Base-by-base conservation (phyloP, 2,797 vertebrate genomes). In the Decapterus maruadsi region DNA sequence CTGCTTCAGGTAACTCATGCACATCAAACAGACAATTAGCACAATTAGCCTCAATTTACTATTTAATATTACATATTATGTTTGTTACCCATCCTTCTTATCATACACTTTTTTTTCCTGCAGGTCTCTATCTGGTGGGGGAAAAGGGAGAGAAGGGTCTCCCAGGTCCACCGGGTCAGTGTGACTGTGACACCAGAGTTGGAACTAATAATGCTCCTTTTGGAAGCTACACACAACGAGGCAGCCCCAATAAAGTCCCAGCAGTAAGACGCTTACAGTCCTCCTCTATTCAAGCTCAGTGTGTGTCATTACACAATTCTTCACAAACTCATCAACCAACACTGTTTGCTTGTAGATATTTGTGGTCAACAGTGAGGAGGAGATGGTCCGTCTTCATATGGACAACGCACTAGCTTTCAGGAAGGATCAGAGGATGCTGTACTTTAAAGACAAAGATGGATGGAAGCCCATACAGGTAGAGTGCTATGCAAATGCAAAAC, bases 401-500 rank as follows among this genome's bases (percentile, higher is more conserved):
- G 95, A 96, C 79, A 97, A 99, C 0, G 95, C 97, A 0, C 93
- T 99, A 59, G 98, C 96, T 19, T 97, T 99, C 88, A 96, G 97
- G 89, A 98, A 97, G 94, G 98, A 99, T 84, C 96, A 97, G 91
- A 95, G 95, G 85, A 93, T 95, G n/a, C 95, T 99, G 73, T 99
- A 98, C 93, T 99, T 98, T 90, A 98, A 96, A 92, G 98, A 99
- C 75, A 95, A 93, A 84, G 91, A 95, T 69, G 97, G 97, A 90
- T 99, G 98, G 98, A 95, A 96, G 68, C 97, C 98, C 78, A 95
- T 99, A 89, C 98, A 98, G 97, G 98, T 99, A 12, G 17, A 19
- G 31, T 51, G n/a, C 56, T 26, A 31, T 38, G 4, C 22, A 12
- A 63, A 29, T 64, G 19, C 10, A 59, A 13, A 38, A 19, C 16